These are phyloP conservation scores for Pachyramphus minor DNA, from an alignment of 2,113 vertebrate genomes.

Conservation along the genomic window DNA sequence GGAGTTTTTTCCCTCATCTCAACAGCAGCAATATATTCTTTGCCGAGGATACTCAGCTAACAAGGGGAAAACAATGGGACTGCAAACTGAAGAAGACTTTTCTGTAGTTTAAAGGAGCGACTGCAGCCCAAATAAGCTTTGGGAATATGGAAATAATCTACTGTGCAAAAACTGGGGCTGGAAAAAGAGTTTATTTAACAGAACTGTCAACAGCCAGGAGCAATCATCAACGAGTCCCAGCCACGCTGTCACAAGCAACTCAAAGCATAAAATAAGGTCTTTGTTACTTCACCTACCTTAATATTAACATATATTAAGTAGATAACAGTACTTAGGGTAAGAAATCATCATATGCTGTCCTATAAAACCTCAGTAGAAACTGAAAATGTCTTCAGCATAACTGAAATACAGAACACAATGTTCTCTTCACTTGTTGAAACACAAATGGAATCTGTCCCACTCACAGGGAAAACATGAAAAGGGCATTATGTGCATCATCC, in stretches of 20 bases:
- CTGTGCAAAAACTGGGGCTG: not conserved
- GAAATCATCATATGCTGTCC: not conserved
- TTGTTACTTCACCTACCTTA: not conserved
- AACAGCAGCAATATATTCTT: not conserved
- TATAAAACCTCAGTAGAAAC: not conserved
- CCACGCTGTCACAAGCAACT: not conserved
- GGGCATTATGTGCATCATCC: not conserved
- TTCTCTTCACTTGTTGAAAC: not conserved
- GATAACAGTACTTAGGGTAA: not conserved
- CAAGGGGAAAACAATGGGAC: not conserved
- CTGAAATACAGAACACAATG: not conserved
- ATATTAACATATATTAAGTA: not conserved
- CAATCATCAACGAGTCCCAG: not conserved
- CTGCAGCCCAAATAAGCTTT: not conserved
- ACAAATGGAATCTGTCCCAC: not conserved
- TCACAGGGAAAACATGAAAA: not conserved
- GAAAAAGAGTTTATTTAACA: not conserved
- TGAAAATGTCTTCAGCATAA: not conserved
- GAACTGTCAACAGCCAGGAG: not conserved
- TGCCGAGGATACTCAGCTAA: not conserved
- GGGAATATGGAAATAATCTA: not conserved
- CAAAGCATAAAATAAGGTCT: not conserved
- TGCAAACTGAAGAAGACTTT: not conserved
- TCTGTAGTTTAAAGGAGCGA: not conserved
- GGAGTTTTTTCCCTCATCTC: not conserved